A percentile compares a stretch with the other conserved stretches of the same genome.
Evolutionary conservation across 2,113 vertebrate species (phyloP).

Genomic region (Cottus gobio): DNA sequence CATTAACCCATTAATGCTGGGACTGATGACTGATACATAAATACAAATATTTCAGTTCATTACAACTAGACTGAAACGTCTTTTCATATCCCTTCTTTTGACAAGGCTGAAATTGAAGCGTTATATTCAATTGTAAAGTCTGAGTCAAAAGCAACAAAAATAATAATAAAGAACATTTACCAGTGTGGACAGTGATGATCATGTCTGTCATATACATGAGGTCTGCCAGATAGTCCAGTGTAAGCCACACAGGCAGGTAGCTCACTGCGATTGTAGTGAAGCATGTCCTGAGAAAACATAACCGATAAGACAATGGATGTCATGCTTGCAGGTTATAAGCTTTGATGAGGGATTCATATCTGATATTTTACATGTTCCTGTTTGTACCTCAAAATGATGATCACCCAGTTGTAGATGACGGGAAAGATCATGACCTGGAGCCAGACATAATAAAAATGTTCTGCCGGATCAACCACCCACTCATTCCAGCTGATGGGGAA

Average conservation of each 20-base stretch:
- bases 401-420: constrained; percentile 90
- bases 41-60: neutral
- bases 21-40: neutral
- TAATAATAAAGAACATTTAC: constrained; percentile 66
- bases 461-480: constrained; percentile 87
- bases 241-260: constrained; percentile 85
- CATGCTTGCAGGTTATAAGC: neutral
- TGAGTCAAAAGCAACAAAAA: neutral
- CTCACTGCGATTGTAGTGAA: constrained; percentile 84
- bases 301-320: neutral
- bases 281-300: constrained; percentile 82
- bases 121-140: constrained; percentile 1
- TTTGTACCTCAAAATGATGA: constrained; percentile 90
- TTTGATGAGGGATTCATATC: neutral
- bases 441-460: constrained; percentile 90
- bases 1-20: neutral
- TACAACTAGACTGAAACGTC: neutral
- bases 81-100: neutral
- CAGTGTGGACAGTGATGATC: constrained; percentile 84
- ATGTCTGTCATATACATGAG: constrained; percentile 88
- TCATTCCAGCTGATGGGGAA: constrained; percentile 73
- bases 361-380: neutral
- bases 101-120: neutral
- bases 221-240: constrained; percentile 89
- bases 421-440: constrained; percentile 88